A percentile compares a stretch with the other conserved stretches of the same genome.
phyloP scores from a whole-genome alignment of 2,888 invertebrate genomes.

The Anoncus sp. region DNA sequence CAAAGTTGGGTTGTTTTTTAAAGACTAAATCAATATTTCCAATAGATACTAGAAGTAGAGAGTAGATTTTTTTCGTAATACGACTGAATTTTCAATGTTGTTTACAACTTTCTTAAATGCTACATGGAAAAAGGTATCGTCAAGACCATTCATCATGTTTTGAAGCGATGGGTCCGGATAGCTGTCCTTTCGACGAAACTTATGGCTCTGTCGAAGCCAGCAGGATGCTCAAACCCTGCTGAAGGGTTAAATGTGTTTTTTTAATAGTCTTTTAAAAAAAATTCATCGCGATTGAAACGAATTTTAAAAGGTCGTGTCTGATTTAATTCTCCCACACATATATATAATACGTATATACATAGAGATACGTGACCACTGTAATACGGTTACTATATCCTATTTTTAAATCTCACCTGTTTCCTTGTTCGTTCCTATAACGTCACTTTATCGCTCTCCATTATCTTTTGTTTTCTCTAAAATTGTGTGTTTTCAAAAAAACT shows the following conservation, averaged over 20 bases:
- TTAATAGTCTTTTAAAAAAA: constrained; percentile 1
- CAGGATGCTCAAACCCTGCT: background rate
- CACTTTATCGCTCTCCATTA: constrained; percentile 44
- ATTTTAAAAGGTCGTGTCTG: constrained; percentile 18
- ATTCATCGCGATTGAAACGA: background rate
- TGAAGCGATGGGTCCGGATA: background rate
- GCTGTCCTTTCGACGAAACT: background rate
- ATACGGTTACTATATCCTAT: constrained; percentile 1
- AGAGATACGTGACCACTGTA: too few species aligned
- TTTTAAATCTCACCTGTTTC: constrained; percentile 27
- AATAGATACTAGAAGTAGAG: background rate
- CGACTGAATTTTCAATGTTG: background rate
- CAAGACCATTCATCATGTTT: background rate
- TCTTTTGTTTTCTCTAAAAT: constrained; percentile 50
- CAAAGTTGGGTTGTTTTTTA: background rate
- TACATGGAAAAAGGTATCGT: background rate
- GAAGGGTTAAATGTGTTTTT: background rate
- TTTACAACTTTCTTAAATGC: background rate
- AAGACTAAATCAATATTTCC: background rate
- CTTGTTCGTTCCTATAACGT: constrained; percentile 16
- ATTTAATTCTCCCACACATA: background rate
- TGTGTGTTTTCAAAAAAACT: constrained; percentile 28
- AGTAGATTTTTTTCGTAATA: background rate
- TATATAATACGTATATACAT: background rate
- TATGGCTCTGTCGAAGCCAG: background rate